Conservation (phyloP, 2,888 invertebrate species). For the Frankliniella intonsa region DNA sequence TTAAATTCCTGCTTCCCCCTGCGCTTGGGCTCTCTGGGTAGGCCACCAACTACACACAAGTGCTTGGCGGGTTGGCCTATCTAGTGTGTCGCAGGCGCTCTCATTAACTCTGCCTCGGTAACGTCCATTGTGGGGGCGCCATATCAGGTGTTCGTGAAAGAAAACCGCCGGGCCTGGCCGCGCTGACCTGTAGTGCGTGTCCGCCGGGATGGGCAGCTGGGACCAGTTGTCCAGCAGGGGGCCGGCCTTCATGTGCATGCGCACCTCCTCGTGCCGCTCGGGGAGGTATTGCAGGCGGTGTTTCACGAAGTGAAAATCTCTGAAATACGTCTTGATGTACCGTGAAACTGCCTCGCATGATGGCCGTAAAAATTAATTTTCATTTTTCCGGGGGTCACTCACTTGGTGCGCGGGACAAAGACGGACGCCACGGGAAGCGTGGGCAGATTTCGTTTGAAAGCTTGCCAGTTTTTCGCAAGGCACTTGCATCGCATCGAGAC, state of each 20-base stretch:
- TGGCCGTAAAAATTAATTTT: no score
- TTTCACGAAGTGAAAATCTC: not conserved
- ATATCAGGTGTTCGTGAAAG: no score
- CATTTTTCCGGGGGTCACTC: no score
- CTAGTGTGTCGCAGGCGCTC: no score
- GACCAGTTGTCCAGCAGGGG: constrained; percentile 8
- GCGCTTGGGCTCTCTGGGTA: no score
- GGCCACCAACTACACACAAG: no score
- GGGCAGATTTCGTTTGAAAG: not conserved
- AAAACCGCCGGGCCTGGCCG: no score
- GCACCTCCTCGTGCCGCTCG: not conserved
- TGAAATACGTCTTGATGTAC: not conserved
- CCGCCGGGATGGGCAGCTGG: not conserved
- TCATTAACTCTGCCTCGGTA: no score
- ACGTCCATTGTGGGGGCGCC: no score
- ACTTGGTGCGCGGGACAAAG: not conserved
- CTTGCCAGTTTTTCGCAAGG: not conserved
- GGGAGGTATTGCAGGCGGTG: not conserved
- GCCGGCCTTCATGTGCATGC: not conserved
- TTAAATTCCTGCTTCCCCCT: no score
- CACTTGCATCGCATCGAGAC: not conserved
- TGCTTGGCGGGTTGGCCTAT: no score
- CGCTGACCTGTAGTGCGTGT: not conserved
- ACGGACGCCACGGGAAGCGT: not conserved
- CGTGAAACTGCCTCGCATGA: no score